These are phyloP conservation scores for Prochilodus magdalenae DNA, from an alignment of 2,113 vertebrate genomes.

Conservation along the genomic window DNA sequence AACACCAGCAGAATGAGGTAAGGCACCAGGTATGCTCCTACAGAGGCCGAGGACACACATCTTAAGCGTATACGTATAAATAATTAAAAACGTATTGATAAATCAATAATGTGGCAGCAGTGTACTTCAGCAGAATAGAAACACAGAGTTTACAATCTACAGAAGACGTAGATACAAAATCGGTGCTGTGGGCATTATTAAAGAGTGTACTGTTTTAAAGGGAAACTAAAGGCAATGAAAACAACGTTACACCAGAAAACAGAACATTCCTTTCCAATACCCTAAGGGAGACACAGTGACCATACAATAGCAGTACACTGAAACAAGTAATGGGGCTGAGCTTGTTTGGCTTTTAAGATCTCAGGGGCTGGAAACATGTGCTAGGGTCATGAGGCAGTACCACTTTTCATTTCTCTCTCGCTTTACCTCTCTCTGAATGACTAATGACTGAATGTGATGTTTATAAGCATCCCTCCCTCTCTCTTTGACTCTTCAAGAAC, in stretches of 20 bases:
- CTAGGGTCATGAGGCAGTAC: conserved; percentile 16
- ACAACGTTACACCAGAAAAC: conserved; percentile 3
- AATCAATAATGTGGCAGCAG: not conserved
- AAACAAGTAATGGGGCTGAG: not conserved
- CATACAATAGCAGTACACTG: conserved; percentile 15
- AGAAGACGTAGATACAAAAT: not conserved
- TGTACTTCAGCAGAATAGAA: not conserved
- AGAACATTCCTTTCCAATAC: conserved; percentile 28
- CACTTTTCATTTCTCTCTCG: conserved; percentile 4
- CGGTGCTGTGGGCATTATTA: not conserved
- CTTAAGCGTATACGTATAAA: not conserved
- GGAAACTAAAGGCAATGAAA: not conserved
- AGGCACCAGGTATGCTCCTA: conserved; percentile 96
- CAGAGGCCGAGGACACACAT: not conserved
- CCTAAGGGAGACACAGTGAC: conserved; percentile 8
- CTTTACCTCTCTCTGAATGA: not conserved
- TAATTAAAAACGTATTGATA: not conserved
- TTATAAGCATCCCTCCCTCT: not conserved
- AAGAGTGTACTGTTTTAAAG: not conserved
- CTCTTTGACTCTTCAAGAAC: not conserved
- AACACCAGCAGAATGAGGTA: conserved; percentile 91
- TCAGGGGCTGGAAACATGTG: conserved; percentile 9
- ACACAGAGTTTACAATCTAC: no score
- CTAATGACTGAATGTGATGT: not conserved
- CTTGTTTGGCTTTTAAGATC: conserved; percentile 13